Percentiles rank a stretch among this genome's conserved stretches.
Evolutionary conservation across 2,888 invertebrate species (phyloP).

Genomic region (Bombylius discolor): DNA sequence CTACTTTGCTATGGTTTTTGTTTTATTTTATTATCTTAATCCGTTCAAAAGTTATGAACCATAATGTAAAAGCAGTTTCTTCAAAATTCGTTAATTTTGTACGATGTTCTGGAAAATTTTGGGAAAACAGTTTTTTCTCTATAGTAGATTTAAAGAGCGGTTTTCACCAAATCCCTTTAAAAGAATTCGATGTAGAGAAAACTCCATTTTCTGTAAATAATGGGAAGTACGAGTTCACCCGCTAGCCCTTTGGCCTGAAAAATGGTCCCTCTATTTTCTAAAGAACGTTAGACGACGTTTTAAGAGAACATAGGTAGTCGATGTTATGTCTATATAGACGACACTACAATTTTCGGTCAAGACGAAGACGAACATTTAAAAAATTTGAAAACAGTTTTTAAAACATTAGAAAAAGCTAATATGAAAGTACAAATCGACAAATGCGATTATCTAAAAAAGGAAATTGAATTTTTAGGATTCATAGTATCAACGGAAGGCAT

Average conservation of each 20-base stretch:
- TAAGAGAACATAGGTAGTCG: constrained; percentile 7
- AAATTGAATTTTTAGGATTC: constrained; percentile 25
- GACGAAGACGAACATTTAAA: constrained; percentile 6
- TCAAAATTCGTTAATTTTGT: constrained; percentile 9
- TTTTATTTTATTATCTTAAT: no score
- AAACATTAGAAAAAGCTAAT: constrained; percentile 7
- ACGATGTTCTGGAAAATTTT: constrained; percentile 5
- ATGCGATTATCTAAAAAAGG: constrained; percentile 19
- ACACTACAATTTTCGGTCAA: constrained; percentile 7
- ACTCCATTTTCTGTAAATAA: no score
- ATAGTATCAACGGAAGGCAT: constrained; percentile 17
- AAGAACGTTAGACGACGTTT: constrained; percentile 4
- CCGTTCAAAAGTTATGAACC: constrained; percentile 9
- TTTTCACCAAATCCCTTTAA: no score
- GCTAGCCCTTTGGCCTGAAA: no score
- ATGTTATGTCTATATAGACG: constrained; percentile 10
- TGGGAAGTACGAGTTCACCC: no score
- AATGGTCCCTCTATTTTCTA: constrained; percentile 9
- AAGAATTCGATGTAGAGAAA: no score
- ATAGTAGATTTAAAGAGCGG: no score
- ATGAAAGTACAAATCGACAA: constrained; percentile 16
- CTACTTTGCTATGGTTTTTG: no score
- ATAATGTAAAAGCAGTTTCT: constrained; percentile 9
- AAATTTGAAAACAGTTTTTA: constrained; percentile 2
- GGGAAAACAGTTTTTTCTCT: constrained; percentile 8